Evolutionary conservation across 2,888 invertebrate genomes (phyloP), one percentile per base, ranked within the genome.

Genomic region (Camptogramma bilineatum): DNA sequence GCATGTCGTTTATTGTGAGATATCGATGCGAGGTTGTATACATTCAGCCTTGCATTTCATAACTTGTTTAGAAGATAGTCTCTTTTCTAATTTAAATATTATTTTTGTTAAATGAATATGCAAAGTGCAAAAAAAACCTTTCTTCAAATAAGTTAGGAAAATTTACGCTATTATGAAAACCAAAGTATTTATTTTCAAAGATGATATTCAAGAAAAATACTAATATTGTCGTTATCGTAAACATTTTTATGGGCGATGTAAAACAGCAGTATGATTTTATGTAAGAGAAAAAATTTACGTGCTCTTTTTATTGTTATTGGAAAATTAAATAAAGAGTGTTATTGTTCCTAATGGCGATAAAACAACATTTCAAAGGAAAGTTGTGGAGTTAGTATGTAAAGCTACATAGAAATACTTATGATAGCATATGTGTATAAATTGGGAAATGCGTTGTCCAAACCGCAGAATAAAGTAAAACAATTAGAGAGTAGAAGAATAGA

Each of bases 191-290:
- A 52, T n/a, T 19, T 19, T n/a, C 52, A n/a, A 10, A 46, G 34
- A 56, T 16, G 16, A 48, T 47, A 21, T 52, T 34, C 10, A n/a
- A 47, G 28, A 21, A 52, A 52, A 56, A 28, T 47, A 39, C 4
- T 17, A 62, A 57, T 52, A 31, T 53, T 48, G 56, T 50, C 4
- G 54, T 57, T 52, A 44, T 64, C 59, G 39, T 64, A 52, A 59
- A 55, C 59, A 39, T 64, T 64, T 62, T 60, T 64, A 64, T 47
- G 64, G 47, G 18, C 46, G 59, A 28, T 64, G 46, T 63, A 44
- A 58, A 53, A 51, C 46, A 31, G 42, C 21, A 13, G 52, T 50
- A 48, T 34, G n/a, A 58, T 28, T 7, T 5, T 28, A 4, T 42
- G 46, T 48, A 17, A 31, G 50, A 42, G 24, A 56, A 52, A 42